Evolutionary conservation across 2,797 vertebrate species (phyloP).

Genomic region (Notolabrus celidotus): DNA sequence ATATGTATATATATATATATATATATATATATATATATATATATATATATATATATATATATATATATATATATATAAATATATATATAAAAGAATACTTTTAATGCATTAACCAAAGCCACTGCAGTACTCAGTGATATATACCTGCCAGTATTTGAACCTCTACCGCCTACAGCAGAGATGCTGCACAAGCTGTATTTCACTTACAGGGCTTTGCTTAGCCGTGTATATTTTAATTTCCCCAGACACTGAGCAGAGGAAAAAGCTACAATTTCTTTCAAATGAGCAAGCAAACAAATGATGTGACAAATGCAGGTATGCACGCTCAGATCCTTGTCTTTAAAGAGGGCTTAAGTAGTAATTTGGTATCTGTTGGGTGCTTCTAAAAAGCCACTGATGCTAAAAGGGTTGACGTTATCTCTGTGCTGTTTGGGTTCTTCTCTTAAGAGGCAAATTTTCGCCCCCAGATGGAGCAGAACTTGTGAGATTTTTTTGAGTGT

Average conservation of each 20-base stretch:
- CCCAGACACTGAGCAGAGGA: slow-evolving; percentile 7
- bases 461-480: slow-evolving; percentile 22
- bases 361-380: slow-evolving; percentile 15
- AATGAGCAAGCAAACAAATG: slow-evolving; percentile 45
- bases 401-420: slow-evolving; percentile 32
- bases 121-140: slow-evolving; percentile 36
- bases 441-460: slow-evolving; percentile 50
- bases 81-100: slow-evolving; percentile 24
- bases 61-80: too few relatives aligned
- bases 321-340: slow-evolving; percentile 22
- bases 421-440: slow-evolving; percentile 39
- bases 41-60: too few relatives aligned
- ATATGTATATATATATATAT: too few relatives aligned
- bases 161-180: slow-evolving; percentile 9
- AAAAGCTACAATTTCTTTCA: slow-evolving; percentile 31
- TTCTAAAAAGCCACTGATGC: slow-evolving; percentile 26
- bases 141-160: slow-evolving; percentile 32
- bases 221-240: slow-evolving; percentile 37
- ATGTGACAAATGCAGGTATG: slow-evolving; percentile 16
- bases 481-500: slow-evolving; percentile 5
- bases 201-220: slow-evolving; percentile 29
- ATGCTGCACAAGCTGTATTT: slow-evolving; percentile 21
- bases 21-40: too few relatives aligned
- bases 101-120: slow-evolving; percentile 24
- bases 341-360: slow-evolving; percentile 14